Base-by-base conservation (phyloP, 2,888 invertebrate species). In the Heliconius charithonia region DNA sequence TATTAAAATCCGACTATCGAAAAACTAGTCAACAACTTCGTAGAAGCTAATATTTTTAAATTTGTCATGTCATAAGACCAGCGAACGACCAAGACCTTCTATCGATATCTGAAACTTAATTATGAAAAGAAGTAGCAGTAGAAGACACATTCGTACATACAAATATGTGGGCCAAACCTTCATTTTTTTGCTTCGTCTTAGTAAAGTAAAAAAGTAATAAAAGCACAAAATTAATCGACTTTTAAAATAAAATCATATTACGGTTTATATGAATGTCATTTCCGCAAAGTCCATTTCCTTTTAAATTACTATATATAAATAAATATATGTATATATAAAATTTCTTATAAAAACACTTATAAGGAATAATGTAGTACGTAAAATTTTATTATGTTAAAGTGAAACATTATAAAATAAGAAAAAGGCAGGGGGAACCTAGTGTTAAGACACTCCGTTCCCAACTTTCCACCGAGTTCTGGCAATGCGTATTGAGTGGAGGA, bases 261-360 rank as follows among this genome's bases (percentile, higher is more conserved):
- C 67, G n/a, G 16, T 41, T 41, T 69, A 67, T 69, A 6, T 69
- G 67, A 69, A 69, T 69, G 67, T 69, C 67, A 69, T 69, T 69
- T 69, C 67, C 67, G 67, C 16, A 41, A 41, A 16, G 6, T 41
- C 25, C 41, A 69, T 69, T 69, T 69, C 67, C 67, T 69, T 41
- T 41, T n/a, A 69, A 32, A 67, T 2, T 37, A 41, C 25, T 37
- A 37, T 41, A n/a, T 37, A 41, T 25, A 13, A 0, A 37, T 37
- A 9, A 9, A 37, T 37, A 9, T 37, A 37, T 9, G 9, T 41
- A 37, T 37, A 41, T 25, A 25, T 1, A 13, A 9, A n/a, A 37
- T 37, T 69, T 7, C 25, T 7, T 69, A 69, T 37, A 19, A 37
- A 37, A 37, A n/a, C n/a, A n/a, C n/a, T n/a, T 12, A 37, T n/a